Evolutionary conservation across 2,113 vertebrate species (phyloP).

Genomic region (Trochalopteron elliotii): DNA sequence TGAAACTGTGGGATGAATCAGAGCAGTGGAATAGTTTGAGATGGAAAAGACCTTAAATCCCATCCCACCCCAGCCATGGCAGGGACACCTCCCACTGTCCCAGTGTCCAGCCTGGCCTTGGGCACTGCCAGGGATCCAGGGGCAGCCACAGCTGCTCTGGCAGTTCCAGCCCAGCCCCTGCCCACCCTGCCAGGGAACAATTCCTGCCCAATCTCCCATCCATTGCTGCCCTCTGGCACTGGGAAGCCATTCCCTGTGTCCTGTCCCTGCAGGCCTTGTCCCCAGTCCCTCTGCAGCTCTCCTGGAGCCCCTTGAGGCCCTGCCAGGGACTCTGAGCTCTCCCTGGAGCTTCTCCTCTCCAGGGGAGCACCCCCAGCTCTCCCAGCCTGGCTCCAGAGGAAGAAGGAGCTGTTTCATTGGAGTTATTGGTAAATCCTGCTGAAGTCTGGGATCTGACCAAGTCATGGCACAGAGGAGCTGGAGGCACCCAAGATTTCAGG

Average conservation of each 20-base stretch:
- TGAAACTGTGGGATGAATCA: background rate
- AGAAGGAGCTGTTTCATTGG: background rate
- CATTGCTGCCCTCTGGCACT: background rate
- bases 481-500: background rate
- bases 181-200: background rate
- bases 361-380: background rate
- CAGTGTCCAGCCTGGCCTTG: background rate
- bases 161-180: background rate
- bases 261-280: background rate
- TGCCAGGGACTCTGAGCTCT: background rate
- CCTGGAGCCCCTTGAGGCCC: background rate
- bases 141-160: background rate
- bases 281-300: background rate
- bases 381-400: background rate
- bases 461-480: background rate
- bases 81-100: background rate
- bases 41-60: background rate
- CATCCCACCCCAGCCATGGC: background rate
- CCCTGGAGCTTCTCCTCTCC: background rate
- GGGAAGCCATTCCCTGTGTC: background rate
- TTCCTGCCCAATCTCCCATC: background rate
- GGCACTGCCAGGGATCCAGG: background rate
- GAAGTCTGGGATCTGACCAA: background rate
- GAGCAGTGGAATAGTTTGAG: background rate
- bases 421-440: fast-evolving